These are phyloP conservation scores for Piprites chloris DNA, from an alignment of 2,113 vertebrate genomes.

Conservation along the genomic window DNA sequence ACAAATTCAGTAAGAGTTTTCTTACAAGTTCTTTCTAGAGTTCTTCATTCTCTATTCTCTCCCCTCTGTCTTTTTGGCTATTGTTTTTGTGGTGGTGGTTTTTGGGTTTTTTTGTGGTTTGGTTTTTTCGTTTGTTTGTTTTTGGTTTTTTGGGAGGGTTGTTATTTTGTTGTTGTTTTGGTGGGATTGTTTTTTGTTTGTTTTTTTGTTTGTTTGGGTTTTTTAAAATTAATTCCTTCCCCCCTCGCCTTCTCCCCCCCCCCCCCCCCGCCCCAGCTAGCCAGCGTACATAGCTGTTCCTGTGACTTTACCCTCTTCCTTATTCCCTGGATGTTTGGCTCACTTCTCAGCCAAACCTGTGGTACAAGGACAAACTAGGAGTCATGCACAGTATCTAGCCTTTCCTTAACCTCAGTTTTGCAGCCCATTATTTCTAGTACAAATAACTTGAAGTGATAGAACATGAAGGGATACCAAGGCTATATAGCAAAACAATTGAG, in stretches of 20 bases:
- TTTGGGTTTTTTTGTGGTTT: too few relatives aligned
- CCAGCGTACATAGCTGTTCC: not conserved
- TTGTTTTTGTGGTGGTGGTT: not conserved
- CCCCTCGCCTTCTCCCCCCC: too few relatives aligned
- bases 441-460: not conserved
- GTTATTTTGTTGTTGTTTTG: too few relatives aligned
- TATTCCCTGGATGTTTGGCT: not conserved
- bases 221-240: not conserved
- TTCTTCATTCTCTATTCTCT: not conserved
- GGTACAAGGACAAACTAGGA: not conserved
- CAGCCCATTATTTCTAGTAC: not conserved
- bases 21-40: not conserved
- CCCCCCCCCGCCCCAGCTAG: too few relatives aligned
- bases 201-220: too few relatives aligned
- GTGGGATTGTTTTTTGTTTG: too few relatives aligned
- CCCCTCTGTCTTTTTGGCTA: not conserved
- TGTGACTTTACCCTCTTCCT: not conserved
- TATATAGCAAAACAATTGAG: not conserved
- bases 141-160: too few relatives aligned
- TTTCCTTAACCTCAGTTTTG: not conserved
- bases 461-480: not conserved
- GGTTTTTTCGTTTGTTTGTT: too few relatives aligned
- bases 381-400: not conserved
- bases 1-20: not conserved
- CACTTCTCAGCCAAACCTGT: accelerated